Percentiles rank a stretch among this genome's conserved stretches.
phyloP scores from a whole-genome alignment of 2,797 vertebrate species.

The Acrossocheilus fasciatus region DNA sequence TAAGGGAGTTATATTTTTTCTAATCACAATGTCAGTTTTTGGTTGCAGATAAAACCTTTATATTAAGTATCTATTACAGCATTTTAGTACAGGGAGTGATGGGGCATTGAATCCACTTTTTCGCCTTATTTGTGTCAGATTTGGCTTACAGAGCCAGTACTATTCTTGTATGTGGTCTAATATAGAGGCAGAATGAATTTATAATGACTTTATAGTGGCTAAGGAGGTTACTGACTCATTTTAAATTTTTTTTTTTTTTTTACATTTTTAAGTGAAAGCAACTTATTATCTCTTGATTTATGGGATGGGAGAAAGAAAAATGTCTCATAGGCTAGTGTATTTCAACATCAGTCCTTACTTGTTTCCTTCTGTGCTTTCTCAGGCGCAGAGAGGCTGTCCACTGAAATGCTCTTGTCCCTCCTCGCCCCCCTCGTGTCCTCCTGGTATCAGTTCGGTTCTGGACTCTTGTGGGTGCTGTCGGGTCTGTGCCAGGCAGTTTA shows the following conservation, averaged over 20 bases:
- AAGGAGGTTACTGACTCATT: not conserved
- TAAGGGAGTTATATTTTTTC: not conserved
- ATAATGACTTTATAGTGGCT: not conserved
- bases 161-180: not conserved
- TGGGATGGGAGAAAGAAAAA: not conserved
- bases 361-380: constrained; percentile 10
- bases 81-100: not conserved
- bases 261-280: constrained; percentile 15
- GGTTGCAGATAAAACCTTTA: not conserved
- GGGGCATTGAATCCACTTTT: not conserved
- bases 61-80: not conserved
- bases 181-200: constrained; percentile 1
- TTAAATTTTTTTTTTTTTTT: not conserved
- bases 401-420: constrained; percentile 62
- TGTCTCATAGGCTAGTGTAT: not conserved
- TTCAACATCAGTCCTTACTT: not conserved
- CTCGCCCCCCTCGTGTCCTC: constrained; percentile 58
- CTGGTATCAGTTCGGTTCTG: constrained; percentile 64
- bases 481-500: constrained; percentile 69
- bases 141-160: not conserved
- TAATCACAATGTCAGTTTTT: not conserved
- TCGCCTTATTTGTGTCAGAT: not conserved
- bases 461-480: constrained; percentile 69
- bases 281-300: constrained; percentile 4
- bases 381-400: constrained; percentile 63